phyloP scores from a whole-genome alignment of 2,113 vertebrate species.

The Herpailurus yagouaroundi region DNA sequence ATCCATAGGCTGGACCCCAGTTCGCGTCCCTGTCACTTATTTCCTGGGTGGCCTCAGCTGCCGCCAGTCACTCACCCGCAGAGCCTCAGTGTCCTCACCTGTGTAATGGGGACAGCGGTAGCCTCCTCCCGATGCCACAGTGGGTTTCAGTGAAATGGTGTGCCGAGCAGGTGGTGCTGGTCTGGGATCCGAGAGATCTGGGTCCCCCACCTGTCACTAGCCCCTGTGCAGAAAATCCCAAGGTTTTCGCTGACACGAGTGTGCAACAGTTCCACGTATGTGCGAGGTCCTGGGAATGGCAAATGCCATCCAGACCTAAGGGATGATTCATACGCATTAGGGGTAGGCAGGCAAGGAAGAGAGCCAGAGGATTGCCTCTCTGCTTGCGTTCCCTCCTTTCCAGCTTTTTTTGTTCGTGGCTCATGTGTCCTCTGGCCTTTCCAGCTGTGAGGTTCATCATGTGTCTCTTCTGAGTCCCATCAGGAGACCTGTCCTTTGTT shows the following conservation, averaged over 20 bases:
- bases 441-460: background rate
- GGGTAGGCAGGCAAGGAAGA: background rate
- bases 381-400: background rate
- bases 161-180: background rate
- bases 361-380: background rate
- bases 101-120: background rate
- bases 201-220: background rate
- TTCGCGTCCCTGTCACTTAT: background rate
- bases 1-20: too few relatives aligned
- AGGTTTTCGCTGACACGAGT: background rate
- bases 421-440: background rate
- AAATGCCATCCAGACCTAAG: too few relatives aligned
- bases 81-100: background rate
- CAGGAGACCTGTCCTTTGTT: background rate
- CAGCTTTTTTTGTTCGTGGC: background rate
- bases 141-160: background rate
- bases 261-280: fast-evolving
- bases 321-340: too few relatives aligned
- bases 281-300: background rate
- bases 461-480: background rate
- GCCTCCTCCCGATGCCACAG: fast-evolving
- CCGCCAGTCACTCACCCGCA: background rate
- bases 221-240: too few relatives aligned
- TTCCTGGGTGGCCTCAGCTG: background rate
- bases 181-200: background rate